Evolutionary conservation across 2,888 invertebrate species (phyloP), one percentile per base, ranked within the genome.

Genomic region (Eurytoma californica): DNA sequence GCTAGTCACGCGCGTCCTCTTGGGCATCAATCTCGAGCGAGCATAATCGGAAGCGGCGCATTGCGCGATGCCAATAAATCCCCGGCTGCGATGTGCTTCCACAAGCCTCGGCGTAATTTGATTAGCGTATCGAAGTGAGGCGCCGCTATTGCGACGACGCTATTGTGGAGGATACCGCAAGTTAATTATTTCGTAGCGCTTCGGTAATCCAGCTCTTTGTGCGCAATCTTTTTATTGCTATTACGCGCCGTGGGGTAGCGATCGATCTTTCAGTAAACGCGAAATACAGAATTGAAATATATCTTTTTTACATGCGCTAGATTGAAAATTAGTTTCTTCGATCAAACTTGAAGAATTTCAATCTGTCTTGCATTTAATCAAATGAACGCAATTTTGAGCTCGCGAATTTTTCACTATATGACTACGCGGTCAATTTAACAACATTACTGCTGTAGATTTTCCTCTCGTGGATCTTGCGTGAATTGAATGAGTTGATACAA

Each of bases 221-320:
- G 30, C 24, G 24, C 61, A 61, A 61, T 61, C 61, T 28, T 30
- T 16, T 30, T 28, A 14, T 28, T 24, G 24, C 12, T 39, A 63
- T 63, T 47, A 18, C 7, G 18, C 24, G 12, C 39, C 16, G 39
- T 7, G 30, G 28, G 16, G 47, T 30, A 58, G 63, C 63, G 55
- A 72, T 65, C 72, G 53, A 39, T 55, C 20, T 65, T 65, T 66
- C 57, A 58, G 47, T 28, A 74, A 74, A 74, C 18, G 16, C 49
- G 49, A 70, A 70, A 70, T 70, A 58, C 16, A 18, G 18, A 30
- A 63, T 53, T 49, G 72, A 39, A 63, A 55, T 68, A 12, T 68
- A 9, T 16, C 16, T 61, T 72, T 51, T 72, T 51, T 60, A 16
- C 20, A 13, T 20, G 24, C 18, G 20, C 20, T 4, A 75, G 53